These are phyloP conservation scores for Trichechus manatus DNA, from an alignment of 2,113 vertebrate genomes.

Conservation along the genomic window DNA sequence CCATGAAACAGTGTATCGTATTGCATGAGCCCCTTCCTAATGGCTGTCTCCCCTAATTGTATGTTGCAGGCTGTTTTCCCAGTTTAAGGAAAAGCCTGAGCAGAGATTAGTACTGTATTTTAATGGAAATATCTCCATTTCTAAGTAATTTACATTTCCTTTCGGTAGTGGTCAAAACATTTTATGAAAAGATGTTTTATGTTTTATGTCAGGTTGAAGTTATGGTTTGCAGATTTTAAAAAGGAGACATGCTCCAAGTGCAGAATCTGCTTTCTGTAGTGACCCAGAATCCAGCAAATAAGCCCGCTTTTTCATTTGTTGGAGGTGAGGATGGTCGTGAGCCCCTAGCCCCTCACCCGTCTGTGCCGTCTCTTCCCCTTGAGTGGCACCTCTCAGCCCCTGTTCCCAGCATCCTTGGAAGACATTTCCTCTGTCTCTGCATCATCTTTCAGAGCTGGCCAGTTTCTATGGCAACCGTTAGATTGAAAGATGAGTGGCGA, in stretches of 20 bases:
- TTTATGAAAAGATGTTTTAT: background rate
- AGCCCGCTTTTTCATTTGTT: background rate
- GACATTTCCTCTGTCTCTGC: conserved; percentile 84
- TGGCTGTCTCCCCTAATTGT: fast-evolving
- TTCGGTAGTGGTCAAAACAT: background rate
- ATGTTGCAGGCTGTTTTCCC: background rate
- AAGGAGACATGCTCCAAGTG: background rate
- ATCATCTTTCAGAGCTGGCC: conserved; percentile 85
- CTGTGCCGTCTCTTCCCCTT: background rate
- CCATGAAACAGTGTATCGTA: fast-evolving
- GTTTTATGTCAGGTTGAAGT: background rate
- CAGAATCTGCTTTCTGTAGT: background rate
- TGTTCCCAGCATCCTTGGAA: conserved; percentile 75
- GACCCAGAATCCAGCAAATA: background rate
- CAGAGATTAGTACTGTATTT: background rate
- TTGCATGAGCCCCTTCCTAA: background rate
- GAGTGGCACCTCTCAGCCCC: conserved; percentile 27
- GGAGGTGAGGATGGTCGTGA: background rate
- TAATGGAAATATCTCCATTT: background rate
- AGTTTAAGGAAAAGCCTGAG: conserved; percentile 1
- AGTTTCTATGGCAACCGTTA: conserved; percentile 93
- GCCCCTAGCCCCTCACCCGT: fast-evolving
- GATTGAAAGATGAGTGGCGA: conserved; percentile 88
- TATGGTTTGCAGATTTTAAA: background rate
- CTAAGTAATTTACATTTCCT: background rate